Conservation (phyloP, 2,888 invertebrate genomes). For the Philopedon plagiatum region DNA sequence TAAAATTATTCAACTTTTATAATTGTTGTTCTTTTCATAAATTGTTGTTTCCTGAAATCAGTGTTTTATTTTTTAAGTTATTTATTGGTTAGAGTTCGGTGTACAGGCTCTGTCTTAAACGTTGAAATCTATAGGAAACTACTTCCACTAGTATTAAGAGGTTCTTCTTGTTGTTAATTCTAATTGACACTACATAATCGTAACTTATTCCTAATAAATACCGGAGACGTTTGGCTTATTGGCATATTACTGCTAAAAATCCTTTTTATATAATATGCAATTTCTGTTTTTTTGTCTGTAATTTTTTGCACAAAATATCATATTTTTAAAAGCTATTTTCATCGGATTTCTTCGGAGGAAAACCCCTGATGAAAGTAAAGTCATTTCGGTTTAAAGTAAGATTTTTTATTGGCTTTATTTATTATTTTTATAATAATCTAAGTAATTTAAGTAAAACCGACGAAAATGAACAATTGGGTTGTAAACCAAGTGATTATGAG, state of each 20-base stretch:
- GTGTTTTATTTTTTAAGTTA: constrained; percentile 1
- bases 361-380: neutral
- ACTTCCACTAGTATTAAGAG: too few relatives aligned
- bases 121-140: too few relatives aligned
- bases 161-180: neutral
- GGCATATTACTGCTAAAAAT: constrained; percentile 10
- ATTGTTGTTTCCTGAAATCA: neutral
- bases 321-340: neutral
- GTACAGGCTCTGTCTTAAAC: neutral
- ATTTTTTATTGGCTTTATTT: neutral
- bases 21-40: constrained; percentile 11
- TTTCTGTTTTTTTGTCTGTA: neutral
- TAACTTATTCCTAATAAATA: neutral
- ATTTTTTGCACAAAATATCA: constrained; percentile 14
- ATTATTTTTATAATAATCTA: neutral
- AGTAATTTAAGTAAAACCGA: neutral
- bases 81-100: neutral
- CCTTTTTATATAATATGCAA: constrained; percentile 4
- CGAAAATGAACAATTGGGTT: neutral
- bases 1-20: neutral
- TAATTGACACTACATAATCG: constrained; percentile 10
- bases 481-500: neutral
- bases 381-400: constrained; percentile 8
- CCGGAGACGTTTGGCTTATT: too few relatives aligned
- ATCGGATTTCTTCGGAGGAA: neutral